Percentiles rank a stretch among this genome's conserved stretches.
These are phyloP conservation scores for Gavia stellata DNA, from an alignment of 2,113 vertebrate genomes.

Conservation along the genomic window DNA sequence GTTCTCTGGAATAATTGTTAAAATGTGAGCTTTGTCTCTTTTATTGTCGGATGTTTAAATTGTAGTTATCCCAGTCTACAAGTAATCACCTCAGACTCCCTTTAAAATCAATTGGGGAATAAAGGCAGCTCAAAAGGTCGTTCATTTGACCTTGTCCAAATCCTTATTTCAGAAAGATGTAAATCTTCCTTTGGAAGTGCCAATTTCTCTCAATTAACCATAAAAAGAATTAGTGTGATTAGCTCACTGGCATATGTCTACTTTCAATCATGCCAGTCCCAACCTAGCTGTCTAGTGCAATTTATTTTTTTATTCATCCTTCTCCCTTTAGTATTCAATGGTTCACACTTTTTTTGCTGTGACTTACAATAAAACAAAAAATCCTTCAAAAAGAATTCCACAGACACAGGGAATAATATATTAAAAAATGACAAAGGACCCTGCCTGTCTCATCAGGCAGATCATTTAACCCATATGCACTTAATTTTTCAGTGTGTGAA, in stretches of 20 bases:
- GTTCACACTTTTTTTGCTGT: not conserved
- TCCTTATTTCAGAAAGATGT: not conserved
- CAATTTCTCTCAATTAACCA: conserved; percentile 17
- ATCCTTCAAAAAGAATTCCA: not conserved
- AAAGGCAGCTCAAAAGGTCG: not conserved
- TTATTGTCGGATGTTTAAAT: not conserved
- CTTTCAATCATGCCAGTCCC: not conserved
- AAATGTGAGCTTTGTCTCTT: not conserved
- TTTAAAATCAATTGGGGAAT: not conserved
- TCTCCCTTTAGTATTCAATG: not conserved
- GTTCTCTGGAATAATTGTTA: not conserved
- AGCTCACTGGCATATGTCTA: not conserved
- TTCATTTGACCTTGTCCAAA: not conserved
- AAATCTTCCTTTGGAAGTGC: not conserved
- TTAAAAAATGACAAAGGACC: not conserved
- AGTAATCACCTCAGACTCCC: not conserved
- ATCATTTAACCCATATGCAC: not conserved
- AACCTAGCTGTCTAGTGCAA: not conserved
- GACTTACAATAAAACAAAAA: not conserved
- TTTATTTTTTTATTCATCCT: not conserved
- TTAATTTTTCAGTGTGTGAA: not conserved
- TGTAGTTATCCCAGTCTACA: not conserved
- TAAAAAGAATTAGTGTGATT: not conserved
- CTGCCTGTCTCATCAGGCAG: not conserved
- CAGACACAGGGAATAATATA: not conserved